A percentile compares a stretch with the other conserved stretches of the same genome.
Evolutionary conservation across 2,888 invertebrate species (phyloP).

Genomic region (Drosophila limbata): DNA sequence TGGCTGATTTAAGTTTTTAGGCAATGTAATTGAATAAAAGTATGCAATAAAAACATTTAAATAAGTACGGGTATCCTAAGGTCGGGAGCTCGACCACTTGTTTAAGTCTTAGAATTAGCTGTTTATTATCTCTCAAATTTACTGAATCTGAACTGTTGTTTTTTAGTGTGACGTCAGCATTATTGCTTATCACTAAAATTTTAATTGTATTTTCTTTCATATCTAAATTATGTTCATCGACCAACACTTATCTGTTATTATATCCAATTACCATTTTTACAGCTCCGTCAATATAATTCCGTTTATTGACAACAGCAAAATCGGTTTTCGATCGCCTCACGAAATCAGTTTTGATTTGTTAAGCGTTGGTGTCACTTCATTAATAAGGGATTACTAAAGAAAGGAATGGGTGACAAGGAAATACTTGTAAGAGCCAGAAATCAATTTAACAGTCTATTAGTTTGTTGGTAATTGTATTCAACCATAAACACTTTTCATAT

Average conservation of each 20-base stretch:
- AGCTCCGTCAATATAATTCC: background rate
- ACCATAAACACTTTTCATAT: background rate
- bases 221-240: conserved; percentile 1
- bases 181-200: too few relatives aligned
- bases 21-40: too few relatives aligned
- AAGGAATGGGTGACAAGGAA: conserved; percentile 48
- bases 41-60: too few relatives aligned
- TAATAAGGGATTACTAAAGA: background rate
- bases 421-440: conserved; percentile 45
- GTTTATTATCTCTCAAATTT: too few relatives aligned
- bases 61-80: too few relatives aligned
- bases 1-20: too few relatives aligned
- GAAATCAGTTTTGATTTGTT: conserved; percentile 12
- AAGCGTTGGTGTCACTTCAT: background rate
- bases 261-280: background rate
- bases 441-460: accelerated
- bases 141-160: too few relatives aligned
- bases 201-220: too few relatives aligned
- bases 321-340: background rate
- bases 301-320: background rate
- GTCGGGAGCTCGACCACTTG: too few relatives aligned
- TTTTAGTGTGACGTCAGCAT: too few relatives aligned
- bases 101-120: too few relatives aligned
- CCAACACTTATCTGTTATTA: background rate
- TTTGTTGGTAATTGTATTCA: background rate